Percentiles rank a stretch among this genome's conserved stretches.
phyloP scores from a whole-genome alignment of 37 sponge, comb jelly and placozoan genomes.

The Cladorhizidae sp. region DNA sequence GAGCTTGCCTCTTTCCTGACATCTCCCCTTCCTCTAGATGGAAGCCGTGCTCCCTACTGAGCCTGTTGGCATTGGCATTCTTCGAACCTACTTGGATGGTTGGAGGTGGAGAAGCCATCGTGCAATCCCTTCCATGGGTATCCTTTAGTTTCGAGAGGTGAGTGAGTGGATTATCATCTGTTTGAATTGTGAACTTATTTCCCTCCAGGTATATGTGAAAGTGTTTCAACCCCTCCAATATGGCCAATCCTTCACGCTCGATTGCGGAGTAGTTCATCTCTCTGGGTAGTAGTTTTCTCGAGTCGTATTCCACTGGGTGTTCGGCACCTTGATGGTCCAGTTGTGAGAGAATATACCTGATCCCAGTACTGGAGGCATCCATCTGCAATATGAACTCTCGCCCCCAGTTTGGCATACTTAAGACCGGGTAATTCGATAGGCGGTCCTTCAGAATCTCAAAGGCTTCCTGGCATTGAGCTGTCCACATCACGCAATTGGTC shows the following conservation, averaged over 20 bases:
- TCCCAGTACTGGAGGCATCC: no score
- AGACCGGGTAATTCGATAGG: neutral
- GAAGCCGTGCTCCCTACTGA: no score
- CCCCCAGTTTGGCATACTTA: neutral
- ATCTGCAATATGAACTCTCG: neutral
- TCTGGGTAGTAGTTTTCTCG: neutral
- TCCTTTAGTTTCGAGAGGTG: neutral
- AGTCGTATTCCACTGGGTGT: neutral
- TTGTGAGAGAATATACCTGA: neutral
- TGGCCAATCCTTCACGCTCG: neutral
- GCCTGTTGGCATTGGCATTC: no score
- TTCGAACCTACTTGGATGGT: no score
- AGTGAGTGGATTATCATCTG: neutral
- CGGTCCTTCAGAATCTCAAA: neutral
- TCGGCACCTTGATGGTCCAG: neutral
- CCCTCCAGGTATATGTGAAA: neutral
- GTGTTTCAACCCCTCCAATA: neutral
- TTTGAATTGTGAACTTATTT: neutral
- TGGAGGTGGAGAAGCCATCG: no score
- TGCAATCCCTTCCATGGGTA: neutral
- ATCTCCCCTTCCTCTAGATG: no score
- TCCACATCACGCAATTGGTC: neutral
- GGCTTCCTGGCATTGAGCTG: neutral
- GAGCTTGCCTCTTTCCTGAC: no score
- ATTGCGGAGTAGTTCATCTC: neutral